phyloP scores from a whole-genome alignment of 2,797 vertebrate species.

The Gobionotothen gibberifrons region DNA sequence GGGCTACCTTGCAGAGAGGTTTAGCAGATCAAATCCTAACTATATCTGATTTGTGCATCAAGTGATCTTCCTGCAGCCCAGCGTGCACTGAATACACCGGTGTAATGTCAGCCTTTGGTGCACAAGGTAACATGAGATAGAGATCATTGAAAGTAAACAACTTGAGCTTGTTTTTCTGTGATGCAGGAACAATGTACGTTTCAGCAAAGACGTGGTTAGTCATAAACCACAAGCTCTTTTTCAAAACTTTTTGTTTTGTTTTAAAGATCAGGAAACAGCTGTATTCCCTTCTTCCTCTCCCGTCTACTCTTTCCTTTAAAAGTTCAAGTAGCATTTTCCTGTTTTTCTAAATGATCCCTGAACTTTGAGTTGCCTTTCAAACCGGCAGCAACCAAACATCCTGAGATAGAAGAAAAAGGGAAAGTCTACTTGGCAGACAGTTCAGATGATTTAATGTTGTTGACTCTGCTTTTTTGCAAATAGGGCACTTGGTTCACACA shows the following conservation, averaged over 20 bases:
- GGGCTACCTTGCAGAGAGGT: neutral
- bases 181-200: slow-evolving; percentile 4
- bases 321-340: slow-evolving; percentile 60
- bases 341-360: slow-evolving; percentile 63
- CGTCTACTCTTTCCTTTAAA: slow-evolving; percentile 39
- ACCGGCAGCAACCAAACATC: slow-evolving; percentile 44
- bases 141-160: slow-evolving; percentile 20
- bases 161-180: slow-evolving; percentile 32
- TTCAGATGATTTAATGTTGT: slow-evolving; percentile 60
- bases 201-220: slow-evolving; percentile 24
- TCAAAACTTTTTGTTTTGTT: neutral
- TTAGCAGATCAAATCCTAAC: slow-evolving; percentile 16
- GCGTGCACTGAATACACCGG: neutral
- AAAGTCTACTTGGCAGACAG: slow-evolving; percentile 51
- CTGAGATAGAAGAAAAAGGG: slow-evolving; percentile 29
- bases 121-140: slow-evolving; percentile 37
- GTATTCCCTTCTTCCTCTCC: slow-evolving; percentile 10
- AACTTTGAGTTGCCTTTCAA: slow-evolving; percentile 62
- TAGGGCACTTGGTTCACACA: slow-evolving; percentile 50
- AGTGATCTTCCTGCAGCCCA: slow-evolving; percentile 30
- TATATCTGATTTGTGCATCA: slow-evolving; percentile 16
- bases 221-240: slow-evolving; percentile 4
- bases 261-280: slow-evolving; percentile 42
- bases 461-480: slow-evolving; percentile 42
- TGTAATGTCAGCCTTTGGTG: slow-evolving; percentile 12